Evolutionary conservation across 2,797 vertebrate species (phyloP).

Genomic region (Sebastes matsubarae): DNA sequence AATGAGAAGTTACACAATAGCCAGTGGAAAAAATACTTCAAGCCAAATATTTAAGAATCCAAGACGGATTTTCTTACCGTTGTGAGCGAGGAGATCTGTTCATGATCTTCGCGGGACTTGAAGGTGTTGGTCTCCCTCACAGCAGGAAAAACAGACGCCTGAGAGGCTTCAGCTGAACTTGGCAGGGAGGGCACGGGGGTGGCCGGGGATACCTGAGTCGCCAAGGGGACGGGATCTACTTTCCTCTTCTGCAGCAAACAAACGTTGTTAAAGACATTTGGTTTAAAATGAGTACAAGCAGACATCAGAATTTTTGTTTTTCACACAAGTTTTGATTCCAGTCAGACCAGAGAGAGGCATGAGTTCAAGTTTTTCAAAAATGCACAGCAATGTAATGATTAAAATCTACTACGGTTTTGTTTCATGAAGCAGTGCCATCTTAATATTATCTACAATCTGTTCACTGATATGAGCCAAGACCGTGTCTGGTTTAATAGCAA

Average conservation of each 20-base stretch:
- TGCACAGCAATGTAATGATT: not conserved
- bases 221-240: conserved; percentile 87
- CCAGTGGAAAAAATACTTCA: not conserved
- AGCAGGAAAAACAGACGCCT: conserved; percentile 89
- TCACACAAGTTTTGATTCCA: conserved; percentile 1
- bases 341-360: conserved; percentile 9
- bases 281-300: not conserved
- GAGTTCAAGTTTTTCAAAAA: not conserved
- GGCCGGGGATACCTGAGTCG: conserved; percentile 84
- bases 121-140: conserved; percentile 82
- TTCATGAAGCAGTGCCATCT: conserved; percentile 1
- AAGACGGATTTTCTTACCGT: conserved; percentile 65
- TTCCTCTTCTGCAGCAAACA: conserved; percentile 90
- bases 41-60: not conserved
- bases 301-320: not conserved
- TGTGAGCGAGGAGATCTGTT: conserved; percentile 78
- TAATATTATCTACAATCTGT: conserved; percentile 13
- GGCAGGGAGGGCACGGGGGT: conserved; percentile 88
- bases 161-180: conserved; percentile 86
- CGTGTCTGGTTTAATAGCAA: conserved; percentile 34
- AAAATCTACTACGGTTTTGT: not conserved
- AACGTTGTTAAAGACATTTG: conserved; percentile 13
- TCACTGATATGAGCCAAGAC: conserved; percentile 8
- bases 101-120: conserved; percentile 84
- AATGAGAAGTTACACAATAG: not conserved